These are phyloP conservation scores for Pseudanteris insignis DNA, from an alignment of 2,888 invertebrate genomes.

Conservation along the genomic window DNA sequence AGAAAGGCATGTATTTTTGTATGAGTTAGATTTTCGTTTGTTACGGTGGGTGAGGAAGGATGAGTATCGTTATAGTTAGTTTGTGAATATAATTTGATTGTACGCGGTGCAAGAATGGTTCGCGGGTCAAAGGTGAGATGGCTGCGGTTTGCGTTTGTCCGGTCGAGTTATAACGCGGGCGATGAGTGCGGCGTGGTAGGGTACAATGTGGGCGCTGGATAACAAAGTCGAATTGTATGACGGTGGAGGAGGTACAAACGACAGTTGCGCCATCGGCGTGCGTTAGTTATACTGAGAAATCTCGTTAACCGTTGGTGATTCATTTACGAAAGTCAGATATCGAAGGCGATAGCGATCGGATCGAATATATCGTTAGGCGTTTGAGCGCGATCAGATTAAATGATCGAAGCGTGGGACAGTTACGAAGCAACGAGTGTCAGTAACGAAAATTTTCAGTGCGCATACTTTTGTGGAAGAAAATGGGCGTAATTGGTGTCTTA, in stretches of 20 bases:
- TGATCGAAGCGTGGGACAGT: slow-evolving; percentile 28
- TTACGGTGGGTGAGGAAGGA: too few species aligned
- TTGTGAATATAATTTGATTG: too few species aligned
- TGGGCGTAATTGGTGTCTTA: slow-evolving; percentile 35
- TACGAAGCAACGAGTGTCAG: slow-evolving; percentile 26
- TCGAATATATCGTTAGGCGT: slow-evolving; percentile 32
- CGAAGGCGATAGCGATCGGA: slow-evolving; percentile 34
- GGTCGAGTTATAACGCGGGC: too few species aligned
- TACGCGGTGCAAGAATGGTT: too few species aligned
- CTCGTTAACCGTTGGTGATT: slow-evolving; percentile 41
- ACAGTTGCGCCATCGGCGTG: slow-evolving; percentile 24
- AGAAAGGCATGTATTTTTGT: too few species aligned
- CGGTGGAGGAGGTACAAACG: slow-evolving; percentile 20
- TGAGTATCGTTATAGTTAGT: too few species aligned
- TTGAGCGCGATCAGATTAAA: slow-evolving; percentile 43
- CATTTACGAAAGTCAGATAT: slow-evolving; percentile 36
- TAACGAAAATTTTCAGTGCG: slow-evolving; percentile 15
- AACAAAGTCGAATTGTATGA: too few species aligned
- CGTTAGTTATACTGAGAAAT: slow-evolving; percentile 28
- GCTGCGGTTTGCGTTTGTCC: too few species aligned
- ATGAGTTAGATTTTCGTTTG: too few species aligned
- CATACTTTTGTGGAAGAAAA: slow-evolving; percentile 21
- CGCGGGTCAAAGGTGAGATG: too few species aligned
- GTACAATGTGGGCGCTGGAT: too few species aligned
- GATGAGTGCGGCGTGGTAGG: too few species aligned